A percentile compares a stretch with the other conserved stretches of the same genome.
Evolutionary conservation across 2,888 invertebrate species (phyloP).

Genomic region (Lasioglossum malachurum): DNA sequence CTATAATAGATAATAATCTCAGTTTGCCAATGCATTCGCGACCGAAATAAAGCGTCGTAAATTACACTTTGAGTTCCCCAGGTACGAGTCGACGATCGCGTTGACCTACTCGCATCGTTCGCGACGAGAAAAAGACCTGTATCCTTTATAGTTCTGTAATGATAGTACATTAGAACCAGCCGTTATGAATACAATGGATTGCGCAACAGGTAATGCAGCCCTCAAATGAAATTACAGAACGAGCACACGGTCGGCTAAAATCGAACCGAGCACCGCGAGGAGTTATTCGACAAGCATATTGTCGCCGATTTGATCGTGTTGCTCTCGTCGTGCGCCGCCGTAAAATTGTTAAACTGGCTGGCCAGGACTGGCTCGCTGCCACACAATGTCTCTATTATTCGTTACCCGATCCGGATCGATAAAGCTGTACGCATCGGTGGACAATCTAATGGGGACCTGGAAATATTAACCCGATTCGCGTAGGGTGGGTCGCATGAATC

Average conservation of each 20-base stretch:
- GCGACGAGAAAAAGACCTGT: neutral
- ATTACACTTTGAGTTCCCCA: neutral
- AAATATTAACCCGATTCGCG: conserved; percentile 15
- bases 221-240: conserved; percentile 26
- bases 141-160: conserved; percentile 5
- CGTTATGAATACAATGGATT: conserved; percentile 17
- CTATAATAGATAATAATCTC: neutral
- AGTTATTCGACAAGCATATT: conserved; percentile 24
- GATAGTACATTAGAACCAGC: neutral
- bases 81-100: neutral
- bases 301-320: neutral
- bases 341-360: neutral
- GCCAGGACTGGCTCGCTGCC: conserved; percentile 17
- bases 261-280: conserved; percentile 1
- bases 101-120: neutral
- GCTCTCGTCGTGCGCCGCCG: neutral
- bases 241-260: conserved; percentile 3
- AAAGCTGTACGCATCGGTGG: conserved; percentile 37
- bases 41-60: conserved; percentile 1
- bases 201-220: conserved; percentile 9
- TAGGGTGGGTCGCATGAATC: neutral
- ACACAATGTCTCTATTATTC: conserved; percentile 57
- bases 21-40: neutral
- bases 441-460: conserved; percentile 36
- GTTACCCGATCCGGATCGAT: conserved; percentile 42